Percentiles rank a stretch among this genome's conserved stretches.
These are phyloP conservation scores for Columba guinea DNA, from an alignment of 2,797 vertebrate species.

Conservation along the genomic window DNA sequence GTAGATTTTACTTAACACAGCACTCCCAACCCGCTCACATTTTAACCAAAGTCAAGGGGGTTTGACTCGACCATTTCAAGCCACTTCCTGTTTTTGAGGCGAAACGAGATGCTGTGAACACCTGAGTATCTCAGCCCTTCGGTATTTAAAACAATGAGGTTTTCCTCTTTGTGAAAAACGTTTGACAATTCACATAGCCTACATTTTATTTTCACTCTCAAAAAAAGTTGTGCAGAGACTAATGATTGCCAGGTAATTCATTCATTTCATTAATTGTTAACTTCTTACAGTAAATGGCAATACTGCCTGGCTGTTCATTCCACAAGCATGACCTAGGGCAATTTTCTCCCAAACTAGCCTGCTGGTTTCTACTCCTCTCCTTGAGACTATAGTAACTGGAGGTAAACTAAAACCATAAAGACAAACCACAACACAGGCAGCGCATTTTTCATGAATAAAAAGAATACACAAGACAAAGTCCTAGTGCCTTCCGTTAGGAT, in stretches of 20 bases:
- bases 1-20: neutral
- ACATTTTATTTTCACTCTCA: neutral
- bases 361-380: neutral
- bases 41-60: neutral
- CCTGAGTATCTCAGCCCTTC: too few species aligned
- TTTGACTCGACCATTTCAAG: neutral
- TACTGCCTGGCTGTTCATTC: neutral
- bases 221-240: neutral
- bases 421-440: neutral
- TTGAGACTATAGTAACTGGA: neutral
- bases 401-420: neutral
- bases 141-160: neutral
- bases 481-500: neutral
- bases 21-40: neutral
- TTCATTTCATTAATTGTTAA: neutral
- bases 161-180: neutral
- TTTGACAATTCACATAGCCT: neutral
- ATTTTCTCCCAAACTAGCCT: neutral
- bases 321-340: neutral
- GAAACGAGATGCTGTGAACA: neutral
- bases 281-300: neutral
- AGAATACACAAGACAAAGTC: neutral
- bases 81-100: neutral
- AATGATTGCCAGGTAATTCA: neutral
- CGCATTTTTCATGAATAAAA: neutral